These are phyloP conservation scores for Diceros bicornis DNA, from an alignment of 2,797 vertebrate genomes.

Conservation along the genomic window DNA sequence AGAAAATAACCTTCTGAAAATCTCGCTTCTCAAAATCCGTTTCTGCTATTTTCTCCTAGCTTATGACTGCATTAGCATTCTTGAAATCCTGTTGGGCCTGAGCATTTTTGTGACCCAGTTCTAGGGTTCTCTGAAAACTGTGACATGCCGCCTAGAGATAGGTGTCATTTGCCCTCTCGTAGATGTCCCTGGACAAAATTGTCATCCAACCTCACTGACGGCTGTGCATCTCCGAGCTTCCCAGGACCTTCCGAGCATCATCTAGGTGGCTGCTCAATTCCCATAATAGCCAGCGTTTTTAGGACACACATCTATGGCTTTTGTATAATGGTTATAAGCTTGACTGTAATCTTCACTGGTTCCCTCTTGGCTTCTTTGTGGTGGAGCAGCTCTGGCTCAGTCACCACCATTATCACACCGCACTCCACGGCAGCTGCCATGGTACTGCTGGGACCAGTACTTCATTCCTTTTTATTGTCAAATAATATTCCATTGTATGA, in stretches of 20 bases:
- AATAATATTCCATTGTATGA: neutral
- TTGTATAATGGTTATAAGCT: slow-evolving; percentile 95
- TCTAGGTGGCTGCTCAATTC: slow-evolving; percentile 94
- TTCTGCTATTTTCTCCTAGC: slow-evolving; percentile 95
- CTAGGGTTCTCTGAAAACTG: slow-evolving; percentile 95
- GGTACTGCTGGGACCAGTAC: neutral
- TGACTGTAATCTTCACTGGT: slow-evolving; percentile 95
- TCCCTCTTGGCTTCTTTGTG: slow-evolving; percentile 88
- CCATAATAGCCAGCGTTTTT: slow-evolving; percentile 96
- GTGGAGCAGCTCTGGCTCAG: neutral
- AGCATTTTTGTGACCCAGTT: slow-evolving; percentile 93
- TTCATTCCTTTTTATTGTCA: neutral
- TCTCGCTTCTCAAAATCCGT: slow-evolving; percentile 95
- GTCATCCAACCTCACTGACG: slow-evolving; percentile 94
- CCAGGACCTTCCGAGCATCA: slow-evolving; percentile 94
- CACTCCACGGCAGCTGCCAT: neutral
- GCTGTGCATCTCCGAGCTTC: slow-evolving; percentile 95
- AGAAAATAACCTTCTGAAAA: slow-evolving; percentile 93
- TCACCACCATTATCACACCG: neutral
- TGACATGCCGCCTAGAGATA: slow-evolving; percentile 91
- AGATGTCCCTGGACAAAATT: slow-evolving; percentile 95
- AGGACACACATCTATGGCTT: slow-evolving; percentile 95
- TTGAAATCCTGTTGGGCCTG: slow-evolving; percentile 90
- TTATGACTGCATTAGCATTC: slow-evolving; percentile 93
- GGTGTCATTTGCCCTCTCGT: slow-evolving; percentile 93